Base-by-base conservation (phyloP, 2,888 invertebrate genomes). In the Icerya purchasi region DNA sequence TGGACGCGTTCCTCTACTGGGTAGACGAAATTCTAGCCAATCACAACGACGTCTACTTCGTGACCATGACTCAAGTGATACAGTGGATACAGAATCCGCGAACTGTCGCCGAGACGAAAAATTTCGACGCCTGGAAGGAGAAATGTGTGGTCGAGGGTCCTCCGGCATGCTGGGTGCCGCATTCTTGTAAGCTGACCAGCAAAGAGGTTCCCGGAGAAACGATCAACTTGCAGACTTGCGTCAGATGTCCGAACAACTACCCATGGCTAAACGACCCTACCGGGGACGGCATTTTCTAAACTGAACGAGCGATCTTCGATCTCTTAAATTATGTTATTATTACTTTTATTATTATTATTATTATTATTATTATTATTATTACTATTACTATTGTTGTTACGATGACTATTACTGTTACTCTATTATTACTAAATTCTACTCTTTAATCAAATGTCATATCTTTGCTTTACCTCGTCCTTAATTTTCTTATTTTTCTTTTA, bases 31-130 rank as follows among this genome's bases (percentile, higher is more conserved):
- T 88, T 62, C 74, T 88, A 50, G 75, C 80, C 66, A 85, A 83
- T 65, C 87, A 88, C 75, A 86, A 86, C 65, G 92, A 92, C 70
- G 91, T 91, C 10, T 92, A 88, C 74, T 92, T 92, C 71, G 87
- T 88, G 19, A 92, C 91, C 62, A 91, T 90, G 90, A 91, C 91
- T n/a, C 88, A 89, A 72, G 90, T 90, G 5, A 90, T 92, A 66
- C 91, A 91, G 70, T 92, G 92, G 92, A 88, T 92, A 69, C 92
- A 92, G 70, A 89, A 89, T 71, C 91, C 91, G 54, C 78, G 86
- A 62, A 89, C 89, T 18, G 70, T 86, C 66, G 77, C 81, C 60
- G 88, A 90, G 72, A 83, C 85, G 57, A 88, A 89, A 78, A 88
- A 83, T 77, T 92, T 92, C 73, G 90, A 91, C 72, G 85, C 89